phyloP scores from a whole-genome alignment of 2,113 vertebrate genomes.

The Gadus chalcogrammus region DNA sequence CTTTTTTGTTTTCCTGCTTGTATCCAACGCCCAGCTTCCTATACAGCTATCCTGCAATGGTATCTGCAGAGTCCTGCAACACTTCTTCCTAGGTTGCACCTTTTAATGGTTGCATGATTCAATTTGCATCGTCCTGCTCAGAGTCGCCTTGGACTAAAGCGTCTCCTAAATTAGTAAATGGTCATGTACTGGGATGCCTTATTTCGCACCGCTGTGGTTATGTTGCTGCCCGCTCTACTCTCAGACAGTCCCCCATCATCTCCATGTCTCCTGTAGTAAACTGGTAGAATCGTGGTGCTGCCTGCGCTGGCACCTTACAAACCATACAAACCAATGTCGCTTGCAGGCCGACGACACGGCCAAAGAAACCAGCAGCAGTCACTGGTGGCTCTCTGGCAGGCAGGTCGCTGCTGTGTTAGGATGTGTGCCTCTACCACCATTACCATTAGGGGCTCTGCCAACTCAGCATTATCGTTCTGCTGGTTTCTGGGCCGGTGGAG shows the following conservation, averaged over 20 bases:
- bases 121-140: too few relatives aligned
- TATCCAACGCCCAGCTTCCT: too few relatives aligned
- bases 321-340: slow-evolving; percentile 50
- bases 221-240: background rate
- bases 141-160: too few relatives aligned
- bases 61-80: too few relatives aligned
- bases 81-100: too few relatives aligned
- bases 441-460: background rate
- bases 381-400: slow-evolving; percentile 49
- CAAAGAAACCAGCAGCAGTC: slow-evolving; percentile 44
- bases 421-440: slow-evolving; percentile 5
- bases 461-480: slow-evolving; percentile 12
- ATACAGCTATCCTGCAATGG: too few relatives aligned
- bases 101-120: too few relatives aligned
- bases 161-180: too few relatives aligned
- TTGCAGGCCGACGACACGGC: slow-evolving; percentile 34
- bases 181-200: background rate
- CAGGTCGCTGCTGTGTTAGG: slow-evolving; percentile 50
- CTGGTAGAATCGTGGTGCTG: slow-evolving; percentile 42
- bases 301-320: slow-evolving; percentile 45
- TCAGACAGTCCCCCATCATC: background rate
- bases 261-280: slow-evolving; percentile 19
- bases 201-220: background rate
- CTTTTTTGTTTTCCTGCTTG: too few relatives aligned
- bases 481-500: slow-evolving; percentile 4